Evolutionary conservation across 2,797 vertebrate species (phyloP).

Genomic region (Malacoctenus gilli): DNA sequence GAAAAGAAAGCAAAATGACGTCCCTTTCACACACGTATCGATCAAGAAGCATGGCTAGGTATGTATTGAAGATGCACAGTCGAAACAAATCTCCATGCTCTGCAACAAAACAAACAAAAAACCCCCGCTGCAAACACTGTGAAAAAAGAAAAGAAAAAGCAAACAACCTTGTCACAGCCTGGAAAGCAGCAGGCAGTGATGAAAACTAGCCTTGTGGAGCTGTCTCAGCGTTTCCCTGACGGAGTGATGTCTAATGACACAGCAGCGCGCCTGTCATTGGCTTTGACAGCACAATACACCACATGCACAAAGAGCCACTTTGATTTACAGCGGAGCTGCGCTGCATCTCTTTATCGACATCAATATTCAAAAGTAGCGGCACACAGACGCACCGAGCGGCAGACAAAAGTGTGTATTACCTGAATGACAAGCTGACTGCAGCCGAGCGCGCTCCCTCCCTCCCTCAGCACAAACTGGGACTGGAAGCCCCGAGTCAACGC

Average conservation of each 20-base stretch:
- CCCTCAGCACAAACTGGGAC: constrained; percentile 55
- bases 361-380: not conserved
- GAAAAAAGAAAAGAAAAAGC: no score
- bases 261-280: constrained; percentile 8
- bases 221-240: constrained; percentile 52
- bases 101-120: constrained; percentile 34
- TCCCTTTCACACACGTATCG: constrained; percentile 1
- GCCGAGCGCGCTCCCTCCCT: constrained; percentile 48
- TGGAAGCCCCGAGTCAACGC: constrained; percentile 61
- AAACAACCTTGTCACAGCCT: constrained; percentile 34
- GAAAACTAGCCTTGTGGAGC: constrained; percentile 29
- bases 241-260: constrained; percentile 48
- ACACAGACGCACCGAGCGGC: constrained; percentile 1
- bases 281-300: constrained; percentile 26
- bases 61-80: no score
- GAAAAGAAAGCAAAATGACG: not conserved
- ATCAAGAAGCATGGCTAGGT: no score
- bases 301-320: constrained; percentile 14
- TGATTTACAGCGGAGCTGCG: not conserved
- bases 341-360: constrained; percentile 5
- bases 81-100: no score
- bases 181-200: constrained; percentile 23
- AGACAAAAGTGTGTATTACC: constrained; percentile 56
- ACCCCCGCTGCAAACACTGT: constrained; percentile 3
- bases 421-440: constrained; percentile 37